Evolutionary conservation across 2,113 vertebrate species (phyloP), one percentile per base, ranked within the genome.

Genomic region (Heterochromis multidens): DNA sequence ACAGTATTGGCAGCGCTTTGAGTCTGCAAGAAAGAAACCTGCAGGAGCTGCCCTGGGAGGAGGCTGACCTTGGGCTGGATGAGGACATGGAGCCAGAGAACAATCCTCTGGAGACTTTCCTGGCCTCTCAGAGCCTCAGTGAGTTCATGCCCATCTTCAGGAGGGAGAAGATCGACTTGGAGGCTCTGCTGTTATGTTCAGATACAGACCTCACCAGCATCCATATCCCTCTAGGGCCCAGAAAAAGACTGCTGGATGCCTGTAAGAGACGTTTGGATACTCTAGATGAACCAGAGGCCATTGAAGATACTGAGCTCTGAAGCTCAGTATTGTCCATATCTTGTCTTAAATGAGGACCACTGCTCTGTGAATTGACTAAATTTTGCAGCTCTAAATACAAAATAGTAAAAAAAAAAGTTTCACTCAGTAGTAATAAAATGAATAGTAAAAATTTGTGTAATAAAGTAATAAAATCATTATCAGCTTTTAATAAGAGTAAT

Each of bases 161-260:
- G 79, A 96, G 96, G 87, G 98, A 99, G 93, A 98, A 98, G 94
- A 98, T 99, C 0, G 98, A 99, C 95, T 90, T 99, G 81, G 96
- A 97, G 79, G 98, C 98, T 1, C 95, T 99, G 86, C 94, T 97
- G 95, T 95, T 99, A 0, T 99, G 98, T 62, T 98, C 98, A 0
- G 97, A 99, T 67, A 88, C 96, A 2, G 99, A 99, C 91, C 96
- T 99, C 60, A 97, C 96, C 89, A 96, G 97, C 89, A 97, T 99
- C 82, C 97, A 97, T 79, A 95, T 99, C 81, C 99, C 99, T 0
- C 2, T 99, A 85, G 99, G 99, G 6, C 97, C 98, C 59, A 96
- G 98, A 33, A 99, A 99, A 92, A 99, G 98, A 94, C 97, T 99
- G 37, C 81, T 99, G 90, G 99, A 98, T 7, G 97, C 97, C 14